Percentiles rank a stretch among this genome's conserved stretches.
phyloP scores from a whole-genome alignment of 2,797 vertebrate genomes.

The Garrulus glandarius region DNA sequence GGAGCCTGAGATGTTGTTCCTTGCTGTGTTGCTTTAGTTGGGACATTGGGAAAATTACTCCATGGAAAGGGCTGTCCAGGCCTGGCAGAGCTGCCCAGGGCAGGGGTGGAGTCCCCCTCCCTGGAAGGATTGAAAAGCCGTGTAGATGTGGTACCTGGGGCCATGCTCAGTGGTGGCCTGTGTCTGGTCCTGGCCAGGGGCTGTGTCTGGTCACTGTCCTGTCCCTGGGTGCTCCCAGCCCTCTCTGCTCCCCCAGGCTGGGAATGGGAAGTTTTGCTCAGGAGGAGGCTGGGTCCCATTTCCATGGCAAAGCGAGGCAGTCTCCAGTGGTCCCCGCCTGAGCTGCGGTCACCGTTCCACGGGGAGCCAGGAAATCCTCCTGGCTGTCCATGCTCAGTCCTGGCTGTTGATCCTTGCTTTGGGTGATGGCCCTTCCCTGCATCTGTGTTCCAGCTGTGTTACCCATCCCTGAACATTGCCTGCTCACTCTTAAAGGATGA shows the following conservation, averaged over 20 bases:
- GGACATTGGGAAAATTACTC: neutral
- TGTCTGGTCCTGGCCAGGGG: neutral
- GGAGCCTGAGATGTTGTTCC: neutral
- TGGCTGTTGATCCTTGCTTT: neutral
- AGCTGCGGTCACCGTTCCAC: neutral
- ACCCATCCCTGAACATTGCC: neutral
- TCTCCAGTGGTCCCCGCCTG: neutral
- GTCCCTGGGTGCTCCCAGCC: neutral
- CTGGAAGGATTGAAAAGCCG: too few species aligned
- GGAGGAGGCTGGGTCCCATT: neutral
- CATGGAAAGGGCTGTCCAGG: neutral
- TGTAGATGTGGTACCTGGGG: neutral
- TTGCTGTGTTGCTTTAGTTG: neutral
- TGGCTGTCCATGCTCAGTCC: neutral
- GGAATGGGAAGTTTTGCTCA: neutral
- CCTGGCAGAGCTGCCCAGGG: neutral
- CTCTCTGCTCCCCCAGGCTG: neutral
- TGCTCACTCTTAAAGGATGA: neutral
- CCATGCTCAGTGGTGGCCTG: neutral
- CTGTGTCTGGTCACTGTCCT: neutral
- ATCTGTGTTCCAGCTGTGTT: rapidly evolving
- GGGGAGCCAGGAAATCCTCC: neutral
- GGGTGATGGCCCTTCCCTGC: neutral
- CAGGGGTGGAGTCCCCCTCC: neutral
- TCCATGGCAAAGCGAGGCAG: neutral